Base-by-base conservation (phyloP, 2,888 invertebrate species). In the Eristalinus sepulchralis region DNA sequence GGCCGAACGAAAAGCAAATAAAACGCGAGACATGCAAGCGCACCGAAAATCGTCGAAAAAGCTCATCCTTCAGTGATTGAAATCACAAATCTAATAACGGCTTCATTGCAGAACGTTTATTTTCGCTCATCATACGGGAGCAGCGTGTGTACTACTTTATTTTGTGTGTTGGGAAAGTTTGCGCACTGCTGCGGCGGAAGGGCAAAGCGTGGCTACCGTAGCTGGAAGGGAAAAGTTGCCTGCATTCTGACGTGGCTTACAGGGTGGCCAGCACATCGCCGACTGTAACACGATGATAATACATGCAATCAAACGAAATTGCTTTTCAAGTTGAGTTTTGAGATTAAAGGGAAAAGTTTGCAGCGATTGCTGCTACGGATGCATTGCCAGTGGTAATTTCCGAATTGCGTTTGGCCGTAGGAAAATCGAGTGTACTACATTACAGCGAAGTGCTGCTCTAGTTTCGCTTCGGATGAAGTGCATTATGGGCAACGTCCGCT, bases 21-120 rank as follows among this genome's bases (percentile, higher is more conserved):
- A 47, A 72, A 62, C 13, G 11, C 31, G 11, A 47, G 27, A 3
- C 17, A 47, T 8, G 47, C 47, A 17, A n/a, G 6, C n/a, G 47
- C 2, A n/a, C 34, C 8, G 10, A 34, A 8, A 31, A 81, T 55
- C 57, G 22, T 63, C 39, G 47, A 63, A 73, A 68, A 83, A 71
- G 67, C 20, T 13, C 11, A 34, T 6, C 4, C 20, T 72, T 80
- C 67, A 80, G 62, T 80, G 71, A 75, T 84, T 80, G 76, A 80
- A 80, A 80, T 75, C 84, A 67, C 84, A 84, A 84, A 84, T 80
- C 80, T 80, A 80, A 84, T 80, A 84, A 80, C 66, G 57, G 76
- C 22, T 63, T 71, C 57, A 76, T 67, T 62, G 66, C 71, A 53
- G 60, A 63, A 33, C 17, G n/a, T 1, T 39, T 66, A 33, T 39